These are phyloP conservation scores for Apocheima hispidaria DNA, from an alignment of 2,888 invertebrate genomes.

Conservation along the genomic window DNA sequence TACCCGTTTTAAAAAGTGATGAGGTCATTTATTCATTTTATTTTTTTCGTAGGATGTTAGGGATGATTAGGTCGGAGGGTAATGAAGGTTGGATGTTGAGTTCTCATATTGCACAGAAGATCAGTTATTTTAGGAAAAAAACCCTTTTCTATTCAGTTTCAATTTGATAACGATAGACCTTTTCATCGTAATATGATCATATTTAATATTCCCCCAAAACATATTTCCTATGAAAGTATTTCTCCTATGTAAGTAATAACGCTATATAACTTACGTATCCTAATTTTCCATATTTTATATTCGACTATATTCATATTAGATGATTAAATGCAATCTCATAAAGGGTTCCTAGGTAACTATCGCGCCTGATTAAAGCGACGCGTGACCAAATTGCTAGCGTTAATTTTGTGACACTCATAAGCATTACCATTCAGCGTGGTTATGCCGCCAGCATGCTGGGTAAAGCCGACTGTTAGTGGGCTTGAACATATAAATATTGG, in stretches of 20 bases:
- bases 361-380: too few species aligned
- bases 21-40: constrained; percentile 30
- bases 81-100: constrained; percentile 16
- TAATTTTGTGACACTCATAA: too few species aligned
- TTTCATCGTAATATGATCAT: not conserved
- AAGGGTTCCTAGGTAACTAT: too few species aligned
- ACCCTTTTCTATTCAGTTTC: not conserved
- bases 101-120: not conserved
- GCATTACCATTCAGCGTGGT: too few species aligned
- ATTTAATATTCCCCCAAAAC: not conserved
- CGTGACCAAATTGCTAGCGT: too few species aligned
- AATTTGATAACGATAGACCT: not conserved
- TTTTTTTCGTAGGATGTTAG: constrained; percentile 27
- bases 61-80: constrained; percentile 26
- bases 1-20: constrained; percentile 37
- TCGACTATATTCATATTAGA: too few species aligned
- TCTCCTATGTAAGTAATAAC: too few species aligned
- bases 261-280: not conserved
- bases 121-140: not conserved
- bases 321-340: too few species aligned
- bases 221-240: not conserved
- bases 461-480: too few species aligned
- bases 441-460: too few species aligned
- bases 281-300: too few species aligned
- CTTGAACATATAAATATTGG: too few species aligned